These are phyloP conservation scores for Battus philenor DNA, from an alignment of 1,140 invertebrate genomes.

Conservation along the genomic window DNA sequence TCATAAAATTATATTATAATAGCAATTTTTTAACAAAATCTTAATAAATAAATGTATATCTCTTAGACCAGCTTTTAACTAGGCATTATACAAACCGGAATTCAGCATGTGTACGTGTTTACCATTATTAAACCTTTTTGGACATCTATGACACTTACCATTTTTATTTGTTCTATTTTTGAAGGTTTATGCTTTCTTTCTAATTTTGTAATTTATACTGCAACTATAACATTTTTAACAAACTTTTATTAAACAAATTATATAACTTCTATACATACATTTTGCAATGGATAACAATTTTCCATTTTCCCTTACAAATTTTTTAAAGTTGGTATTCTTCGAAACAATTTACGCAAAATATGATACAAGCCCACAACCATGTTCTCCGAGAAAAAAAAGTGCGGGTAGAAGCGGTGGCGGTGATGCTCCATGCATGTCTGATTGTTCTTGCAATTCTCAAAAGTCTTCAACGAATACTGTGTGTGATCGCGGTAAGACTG, in stretches of 20 bases:
- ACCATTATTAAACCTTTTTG: too few species aligned
- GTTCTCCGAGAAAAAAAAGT: constrained; percentile 35
- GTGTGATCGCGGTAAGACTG: constrained; percentile 54
- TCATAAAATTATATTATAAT: too few species aligned
- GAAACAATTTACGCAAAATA: constrained; percentile 49
- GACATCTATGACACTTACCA: too few species aligned
- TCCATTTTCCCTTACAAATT: constrained; percentile 22
- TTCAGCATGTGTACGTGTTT: too few species aligned
- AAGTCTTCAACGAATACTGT: constrained; percentile 30
- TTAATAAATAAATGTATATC: too few species aligned
- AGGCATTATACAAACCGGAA: too few species aligned
- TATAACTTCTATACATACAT: background rate
- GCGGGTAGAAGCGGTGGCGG: constrained; percentile 31
- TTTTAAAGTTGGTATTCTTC: constrained; percentile 43
- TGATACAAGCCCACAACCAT: constrained; percentile 23
- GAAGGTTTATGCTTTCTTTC: background rate
- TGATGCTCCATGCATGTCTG: constrained; percentile 30
- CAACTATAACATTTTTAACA: constrained; percentile 1
- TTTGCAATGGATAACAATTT: constrained; percentile 20
- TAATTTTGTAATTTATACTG: constrained; percentile 3
- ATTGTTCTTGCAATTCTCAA: constrained; percentile 27
- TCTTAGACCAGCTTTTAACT: too few species aligned
- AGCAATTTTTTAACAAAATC: too few species aligned
- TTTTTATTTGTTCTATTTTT: constrained; percentile 3
- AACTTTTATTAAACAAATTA: constrained; percentile 3